Conservation (phyloP, 2,888 invertebrate species). For the Criorhina ranunculi region DNA sequence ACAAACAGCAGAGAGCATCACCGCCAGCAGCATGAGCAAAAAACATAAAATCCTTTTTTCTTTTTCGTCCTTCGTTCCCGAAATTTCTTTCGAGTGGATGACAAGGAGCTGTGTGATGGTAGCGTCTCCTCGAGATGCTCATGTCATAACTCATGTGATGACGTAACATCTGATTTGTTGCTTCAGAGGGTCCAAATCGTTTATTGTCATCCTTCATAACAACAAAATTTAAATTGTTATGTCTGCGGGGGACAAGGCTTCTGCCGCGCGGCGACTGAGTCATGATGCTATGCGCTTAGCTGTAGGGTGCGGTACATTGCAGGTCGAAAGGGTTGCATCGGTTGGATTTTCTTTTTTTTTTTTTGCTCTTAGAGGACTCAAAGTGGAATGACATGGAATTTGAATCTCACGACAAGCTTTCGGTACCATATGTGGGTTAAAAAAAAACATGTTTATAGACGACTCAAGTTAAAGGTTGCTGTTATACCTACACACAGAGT, state of each 20-base stretch:
- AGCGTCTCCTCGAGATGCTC: slow-evolving; percentile 37
- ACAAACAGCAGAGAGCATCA: slow-evolving; percentile 39
- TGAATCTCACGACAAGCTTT: too few species aligned
- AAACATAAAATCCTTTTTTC: slow-evolving; percentile 8
- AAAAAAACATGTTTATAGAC: too few species aligned
- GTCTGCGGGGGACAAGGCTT: slow-evolving; percentile 60
- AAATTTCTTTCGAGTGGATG: slow-evolving; percentile 56
- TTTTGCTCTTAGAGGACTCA: too few species aligned
- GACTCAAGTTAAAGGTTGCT: too few species aligned
- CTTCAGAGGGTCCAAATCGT: slow-evolving; percentile 63
- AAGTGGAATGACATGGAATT: too few species aligned
- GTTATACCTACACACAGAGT: too few species aligned
- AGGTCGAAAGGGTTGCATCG: slow-evolving; percentile 6
- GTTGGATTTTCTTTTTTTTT: neutral
- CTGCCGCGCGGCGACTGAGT: slow-evolving; percentile 26
- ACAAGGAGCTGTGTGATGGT: slow-evolving; percentile 41
- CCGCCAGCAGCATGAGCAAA: slow-evolving; percentile 1
- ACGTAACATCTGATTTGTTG: slow-evolving; percentile 74
- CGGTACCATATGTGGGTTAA: too few species aligned
- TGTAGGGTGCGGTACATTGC: slow-evolving; percentile 6
- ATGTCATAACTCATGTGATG: slow-evolving; percentile 71
- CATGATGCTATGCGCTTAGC: neutral
- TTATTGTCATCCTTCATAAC: slow-evolving; percentile 69
- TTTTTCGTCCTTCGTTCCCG: slow-evolving; percentile 16
- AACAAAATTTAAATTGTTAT: slow-evolving; percentile 70